Conservation (phyloP, 2,888 invertebrate species). For the Mermis nigrescens region DNA sequence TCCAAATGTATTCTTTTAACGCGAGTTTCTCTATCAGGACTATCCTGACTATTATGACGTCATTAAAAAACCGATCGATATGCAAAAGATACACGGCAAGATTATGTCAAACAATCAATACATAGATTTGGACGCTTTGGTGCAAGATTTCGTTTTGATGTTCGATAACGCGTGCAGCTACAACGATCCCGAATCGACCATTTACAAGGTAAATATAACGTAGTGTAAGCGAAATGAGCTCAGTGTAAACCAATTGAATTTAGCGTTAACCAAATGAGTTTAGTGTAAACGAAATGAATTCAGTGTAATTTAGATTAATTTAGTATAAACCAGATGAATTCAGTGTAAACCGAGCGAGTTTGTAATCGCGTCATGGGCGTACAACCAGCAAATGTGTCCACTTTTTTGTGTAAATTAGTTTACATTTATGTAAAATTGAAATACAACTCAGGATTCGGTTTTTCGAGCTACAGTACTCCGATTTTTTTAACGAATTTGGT, state of each 20-base stretch:
- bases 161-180: slow-evolving; percentile 90
- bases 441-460: no score
- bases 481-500: no score
- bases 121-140: slow-evolving; percentile 13
- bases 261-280: not conserved
- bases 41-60: slow-evolving; percentile 95
- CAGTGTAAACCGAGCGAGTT: no score
- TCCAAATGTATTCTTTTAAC: slow-evolving; percentile 6
- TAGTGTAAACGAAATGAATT: no score
- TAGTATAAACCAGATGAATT: no score
- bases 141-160: slow-evolving; percentile 47
- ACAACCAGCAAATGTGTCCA: no score
- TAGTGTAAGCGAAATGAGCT: not conserved
- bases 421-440: no score
- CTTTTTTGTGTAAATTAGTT: no score
- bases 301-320: no score
- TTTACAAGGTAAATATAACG: slow-evolving; percentile 51
- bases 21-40: slow-evolving; percentile 40
- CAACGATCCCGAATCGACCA: slow-evolving; percentile 86
- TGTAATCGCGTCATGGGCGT: no score
- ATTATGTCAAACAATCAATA: slow-evolving; percentile 36
- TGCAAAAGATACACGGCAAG: slow-evolving; percentile 76
- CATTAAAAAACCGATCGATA: slow-evolving; percentile 83
- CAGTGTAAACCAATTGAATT: not conserved
- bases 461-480: no score